Evolutionary conservation across 2,113 vertebrate species (phyloP).

Genomic region (Cichladusa arquata): DNA sequence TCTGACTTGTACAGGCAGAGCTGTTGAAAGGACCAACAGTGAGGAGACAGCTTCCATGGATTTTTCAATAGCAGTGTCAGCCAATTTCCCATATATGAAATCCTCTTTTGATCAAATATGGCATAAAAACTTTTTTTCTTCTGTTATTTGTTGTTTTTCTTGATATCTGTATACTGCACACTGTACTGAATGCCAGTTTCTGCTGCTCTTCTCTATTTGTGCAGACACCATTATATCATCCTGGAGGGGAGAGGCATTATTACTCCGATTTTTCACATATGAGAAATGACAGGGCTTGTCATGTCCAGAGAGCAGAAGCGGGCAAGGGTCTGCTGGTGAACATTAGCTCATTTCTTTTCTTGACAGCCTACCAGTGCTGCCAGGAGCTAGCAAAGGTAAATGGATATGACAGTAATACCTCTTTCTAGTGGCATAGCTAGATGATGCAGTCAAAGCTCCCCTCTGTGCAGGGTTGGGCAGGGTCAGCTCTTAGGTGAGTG

Average conservation of each 20-base stretch:
- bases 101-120: not conserved
- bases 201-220: not conserved
- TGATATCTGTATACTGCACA: not conserved
- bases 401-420: conserved; percentile 1
- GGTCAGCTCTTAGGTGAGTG: not conserved
- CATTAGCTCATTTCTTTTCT: conserved; percentile 1
- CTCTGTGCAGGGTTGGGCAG: not conserved
- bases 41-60: not conserved
- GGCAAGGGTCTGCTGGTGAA: conserved; percentile 45
- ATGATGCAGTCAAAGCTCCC: not conserved
- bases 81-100: not conserved
- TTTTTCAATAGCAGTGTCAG: not conserved
- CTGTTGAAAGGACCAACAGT: not conserved
- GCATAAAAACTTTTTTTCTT: not conserved
- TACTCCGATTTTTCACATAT: conserved; percentile 34
- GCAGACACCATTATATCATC: not conserved
- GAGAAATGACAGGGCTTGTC: conserved; percentile 51
- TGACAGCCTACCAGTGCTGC: conserved; percentile 32
- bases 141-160: not conserved
- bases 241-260: conserved; percentile 1
- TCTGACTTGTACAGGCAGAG: not conserved
- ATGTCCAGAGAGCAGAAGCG: not conserved
- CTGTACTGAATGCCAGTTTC: not conserved
- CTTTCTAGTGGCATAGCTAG: not conserved
- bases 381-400: conserved; percentile 26